Evolutionary conservation across 2,888 invertebrate genomes (phyloP), one percentile per base, ranked within the genome.

Genomic region (Acronicta alni): DNA sequence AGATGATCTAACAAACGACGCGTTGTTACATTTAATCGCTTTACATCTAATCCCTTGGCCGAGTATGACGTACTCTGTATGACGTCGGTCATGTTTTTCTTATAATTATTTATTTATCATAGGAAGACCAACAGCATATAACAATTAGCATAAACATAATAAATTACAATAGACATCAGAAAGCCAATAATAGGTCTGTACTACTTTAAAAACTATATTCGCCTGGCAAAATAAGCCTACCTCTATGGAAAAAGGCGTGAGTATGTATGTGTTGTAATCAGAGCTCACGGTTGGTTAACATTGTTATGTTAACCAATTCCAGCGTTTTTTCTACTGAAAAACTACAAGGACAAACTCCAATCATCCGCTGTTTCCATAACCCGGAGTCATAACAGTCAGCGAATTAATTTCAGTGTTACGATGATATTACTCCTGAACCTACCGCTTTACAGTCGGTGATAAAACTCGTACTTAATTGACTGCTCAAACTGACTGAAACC

Each of bases 381-480:
- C n/a, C 5, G 6, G 37, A 52, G 43, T 39, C 8, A 17, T 53
- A 35, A 62, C 44, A 37, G 1, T 18, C 8, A 18, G 35, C 30
- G 43, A 62, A 54, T 64, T 62, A 63, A 48, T 63, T 45, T 18
- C n/a, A 18, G 35, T n/a, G 18, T n/a, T 8, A 39, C 43, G 20
- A 51, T 35, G 39, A 39, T 55, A 47, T 16, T 48, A 56, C 41
- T 47, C 30, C 16, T 47, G 38, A 49, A 42, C 52, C 46, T 35
- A 49, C 38, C 26, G 38, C 26, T 57, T 61, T 51, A 67, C 15
- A 30, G n/a, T 16, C 9, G 0, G 32, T 41, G 43, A 58, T 68
- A 62, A 55, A 68, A 58, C 38, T 35, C 8, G 1, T 5, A 39
- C 58, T 52, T 45, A 49, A 62, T 41, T 49, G 23, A 62, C 39